Base-by-base conservation (phyloP, 2,797 vertebrate genomes). In the Erpetoichthys calabaricus region DNA sequence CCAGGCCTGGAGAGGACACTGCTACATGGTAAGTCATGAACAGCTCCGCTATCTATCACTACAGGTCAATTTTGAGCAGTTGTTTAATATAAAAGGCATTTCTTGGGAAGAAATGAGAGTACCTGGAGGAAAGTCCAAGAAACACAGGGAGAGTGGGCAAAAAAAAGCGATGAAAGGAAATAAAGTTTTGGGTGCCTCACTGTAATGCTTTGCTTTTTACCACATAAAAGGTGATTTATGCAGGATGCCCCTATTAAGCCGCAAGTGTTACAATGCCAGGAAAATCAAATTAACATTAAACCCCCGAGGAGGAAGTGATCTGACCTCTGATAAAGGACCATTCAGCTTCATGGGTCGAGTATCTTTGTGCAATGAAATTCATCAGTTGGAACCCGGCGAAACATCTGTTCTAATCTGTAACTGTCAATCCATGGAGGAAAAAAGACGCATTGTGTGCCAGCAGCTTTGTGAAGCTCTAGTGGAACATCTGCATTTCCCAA, bases 321-420 rank as follows among this genome's bases (percentile, higher is more conserved):
- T 49, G 47, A 49, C 47, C 47, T n/a, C 47, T 49, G 47, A 49
- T n/a, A 49, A 73, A 57, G 51, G 65, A 67, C 64, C 59, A 45
- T 64, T 64, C 55, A 46, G 25, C 43, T 45, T 63, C 59, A 46
- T 71, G 62, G 66, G 56, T 5, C n/a, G 47, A 49, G 57, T 56
- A 67, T 59, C 62, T 52, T 57, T 62, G 59, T 62, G 71, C 65
- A 65, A 65, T 7, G n/a, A 3, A 56, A 57, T 65, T 64, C 65
- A 71, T 73, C 71, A 60, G 62, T 44, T 57, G 69, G 70, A 73
- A 70, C 62, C 63, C 60, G 63, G 55, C 0, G 3, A 69, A 67
- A 73, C 75, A 79, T 77, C 73, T 76, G 77, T 70, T 76, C 65
- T 47, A 5, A 57, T 67, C 63, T 0, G 5, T 69, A 75, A 70